Base-by-base conservation (phyloP, 2,888 invertebrate genomes). In the Seira ritae region DNA sequence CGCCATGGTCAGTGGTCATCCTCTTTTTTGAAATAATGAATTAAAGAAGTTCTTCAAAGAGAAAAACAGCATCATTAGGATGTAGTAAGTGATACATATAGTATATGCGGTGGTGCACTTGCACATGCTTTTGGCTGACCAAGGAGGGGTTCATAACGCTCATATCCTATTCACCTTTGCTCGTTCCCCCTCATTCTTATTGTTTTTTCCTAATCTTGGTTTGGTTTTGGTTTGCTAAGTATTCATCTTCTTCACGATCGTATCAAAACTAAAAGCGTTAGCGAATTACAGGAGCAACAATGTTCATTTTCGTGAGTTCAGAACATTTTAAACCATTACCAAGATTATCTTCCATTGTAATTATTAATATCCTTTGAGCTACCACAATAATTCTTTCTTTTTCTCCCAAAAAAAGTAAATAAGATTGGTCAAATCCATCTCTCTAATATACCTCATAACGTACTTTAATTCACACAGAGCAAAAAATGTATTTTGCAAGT, bases 21-120 rank as follows among this genome's bases (percentile, higher is more conserved):
- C 70, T 80, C 62, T 73, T 80, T 80, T 81, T 78, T 81, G 75
- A 65, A 75, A 80, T 75, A 80, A 80, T 55, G 80, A 80, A 80
- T 80, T 80, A 75, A 70, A 72, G 37, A 62, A 79, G 71, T 50
- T 50, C 65, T 24, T 24, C 24, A 68, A 65, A 62, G n/a, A n/a
- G n/a, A 42, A 65, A 71, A 55, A 17, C 17, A 55, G 3, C 15
- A 55, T 55, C 12, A 42, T 31, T 31, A 19, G 22, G 12, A 50
- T 50, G 20, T n/a, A 20, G 20, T 62, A 20, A 15, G 2, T 20
- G 19, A 20, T 62, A 22, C 55, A 55, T 55, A 22, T 20, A n/a
- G 4, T 60, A 62, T 20, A 10, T 62, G 50, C 3, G 50, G 15
- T 8, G 50, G 50, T 50, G 50, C 50, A 50, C 12, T 50, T 2